Conservation (phyloP, 2,113 vertebrate genomes). For the Pangasianodon gigas region DNA sequence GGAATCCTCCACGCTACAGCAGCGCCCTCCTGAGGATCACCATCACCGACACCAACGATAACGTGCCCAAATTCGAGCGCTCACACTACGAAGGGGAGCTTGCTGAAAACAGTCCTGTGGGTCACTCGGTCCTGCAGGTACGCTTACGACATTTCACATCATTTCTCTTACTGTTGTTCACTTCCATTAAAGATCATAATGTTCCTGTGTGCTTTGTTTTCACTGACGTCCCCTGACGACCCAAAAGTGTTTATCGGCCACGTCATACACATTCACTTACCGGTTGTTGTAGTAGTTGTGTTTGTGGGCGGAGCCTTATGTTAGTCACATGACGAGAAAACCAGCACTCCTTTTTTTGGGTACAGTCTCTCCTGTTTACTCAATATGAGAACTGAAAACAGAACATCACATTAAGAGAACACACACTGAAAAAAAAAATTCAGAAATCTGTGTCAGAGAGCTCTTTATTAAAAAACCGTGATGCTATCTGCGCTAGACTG, state of each 20-base stretch:
- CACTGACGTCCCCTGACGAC: background rate
- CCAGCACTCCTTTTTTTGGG: background rate
- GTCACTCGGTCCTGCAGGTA: constrained; percentile 94
- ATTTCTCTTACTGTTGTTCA: background rate
- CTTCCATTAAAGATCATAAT: background rate
- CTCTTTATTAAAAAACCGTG: background rate
- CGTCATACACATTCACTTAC: background rate
- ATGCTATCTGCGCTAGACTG: background rate
- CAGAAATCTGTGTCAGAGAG: too few species aligned
- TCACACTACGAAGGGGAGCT: constrained; percentile 86
- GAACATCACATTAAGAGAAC: background rate
- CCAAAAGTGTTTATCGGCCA: background rate
- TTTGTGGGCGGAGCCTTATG: background rate
- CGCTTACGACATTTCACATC: background rate
- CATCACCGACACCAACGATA: constrained; percentile 95
- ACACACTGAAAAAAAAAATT: too few species aligned
- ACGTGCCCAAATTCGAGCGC: constrained; percentile 88
- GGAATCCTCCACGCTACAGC: constrained; percentile 82
- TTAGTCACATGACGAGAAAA: background rate
- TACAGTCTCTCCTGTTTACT: background rate
- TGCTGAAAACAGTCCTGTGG: constrained; percentile 88
- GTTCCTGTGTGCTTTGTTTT: background rate
- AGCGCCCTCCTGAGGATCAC: constrained; percentile 90
- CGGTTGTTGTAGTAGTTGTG: background rate
- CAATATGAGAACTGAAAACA: background rate